Conservation (phyloP, 2,888 invertebrate species). For the Theretra japonica region DNA sequence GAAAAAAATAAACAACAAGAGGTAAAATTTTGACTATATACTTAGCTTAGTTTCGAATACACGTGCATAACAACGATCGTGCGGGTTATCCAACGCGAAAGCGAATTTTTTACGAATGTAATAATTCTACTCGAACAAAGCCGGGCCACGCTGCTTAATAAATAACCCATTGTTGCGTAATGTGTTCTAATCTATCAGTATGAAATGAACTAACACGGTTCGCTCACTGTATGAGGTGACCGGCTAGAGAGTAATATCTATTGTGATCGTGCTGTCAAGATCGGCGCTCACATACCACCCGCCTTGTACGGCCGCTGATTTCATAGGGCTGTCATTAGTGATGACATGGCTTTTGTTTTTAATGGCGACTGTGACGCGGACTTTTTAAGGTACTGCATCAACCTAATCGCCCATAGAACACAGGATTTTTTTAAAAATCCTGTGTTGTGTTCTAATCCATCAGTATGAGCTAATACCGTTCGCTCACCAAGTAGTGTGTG, state of each 20-base stretch:
- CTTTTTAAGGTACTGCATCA: too few relatives aligned
- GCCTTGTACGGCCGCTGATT: conserved; percentile 48
- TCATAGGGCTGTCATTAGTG: conserved; percentile 45
- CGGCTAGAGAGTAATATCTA: conserved; percentile 58
- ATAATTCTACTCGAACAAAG: too few relatives aligned
- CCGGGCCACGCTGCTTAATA: background rate
- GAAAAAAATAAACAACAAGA: too few relatives aligned
- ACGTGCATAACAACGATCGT: too few relatives aligned
- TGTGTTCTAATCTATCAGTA: background rate
- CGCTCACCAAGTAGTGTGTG: conserved; percentile 34
- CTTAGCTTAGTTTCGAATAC: too few relatives aligned
- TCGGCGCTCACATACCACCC: conserved; percentile 49
- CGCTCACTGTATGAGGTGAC: conserved; percentile 22
- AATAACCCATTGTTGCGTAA: background rate
- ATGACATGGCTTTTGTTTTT: conserved; percentile 27
- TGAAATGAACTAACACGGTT: conserved; percentile 11
- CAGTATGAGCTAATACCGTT: conserved; percentile 12
- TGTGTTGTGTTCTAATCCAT: background rate
- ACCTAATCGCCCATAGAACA: too few relatives aligned
- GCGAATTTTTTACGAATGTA: too few relatives aligned
- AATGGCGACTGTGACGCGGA: too few relatives aligned
- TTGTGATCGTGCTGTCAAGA: conserved; percentile 61
- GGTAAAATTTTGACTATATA: too few relatives aligned
- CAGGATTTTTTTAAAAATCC: background rate
- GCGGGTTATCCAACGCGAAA: too few relatives aligned